Base-by-base conservation (phyloP, 2,113 vertebrate species). In the Puffinus mauretanicus region DNA sequence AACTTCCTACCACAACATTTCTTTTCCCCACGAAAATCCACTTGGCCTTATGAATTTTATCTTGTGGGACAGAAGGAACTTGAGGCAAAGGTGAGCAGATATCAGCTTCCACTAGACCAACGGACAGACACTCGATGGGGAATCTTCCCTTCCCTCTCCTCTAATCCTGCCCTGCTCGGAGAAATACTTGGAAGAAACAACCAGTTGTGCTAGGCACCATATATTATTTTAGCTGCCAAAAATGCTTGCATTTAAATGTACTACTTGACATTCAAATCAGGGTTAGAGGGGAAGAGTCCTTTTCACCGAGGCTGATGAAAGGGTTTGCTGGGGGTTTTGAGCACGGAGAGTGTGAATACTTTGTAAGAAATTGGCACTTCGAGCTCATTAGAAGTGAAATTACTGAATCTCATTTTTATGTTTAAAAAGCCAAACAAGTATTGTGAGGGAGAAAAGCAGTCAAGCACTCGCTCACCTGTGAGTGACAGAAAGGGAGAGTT, bases 191-290 rank as follows among this genome's bases (percentile, higher is more conserved):
- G 61, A 90, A 94, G 82, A 95, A 97, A 94, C 90, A 94, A 88
- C 79, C 91, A 70, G 16, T 83, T 61, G 49, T 81, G 78, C 77
- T 80, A 95, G 62, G 67, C 69, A 82, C 65, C 66, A 25, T 82
- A 82, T 81, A 95, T 92, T 90, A 95, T 88, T 96, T 96, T 64
- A 94, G 92, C 85, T 90, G 93, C 90, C 94, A 90, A 75, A 97
- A 97, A 76, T 55, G 38, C 61, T 90, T 91, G 94, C 89, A 96
- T 97, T 95, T 96, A 91, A 95, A 97, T 88, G 75, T 51, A 58
- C 93, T 96, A 91, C 86, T 97, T 96, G 94, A 93, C 93, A 97
- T 97, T 97, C 96, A 93, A 92, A 90, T 97, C 91, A 97, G 94
- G 70, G 78, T 95, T 92, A 72, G 58, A 73, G 65, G 82, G 91